Percentiles rank a stretch among this genome's conserved stretches.
phyloP scores from a whole-genome alignment of 2,888 invertebrate species.

The Acleris holmiana region DNA sequence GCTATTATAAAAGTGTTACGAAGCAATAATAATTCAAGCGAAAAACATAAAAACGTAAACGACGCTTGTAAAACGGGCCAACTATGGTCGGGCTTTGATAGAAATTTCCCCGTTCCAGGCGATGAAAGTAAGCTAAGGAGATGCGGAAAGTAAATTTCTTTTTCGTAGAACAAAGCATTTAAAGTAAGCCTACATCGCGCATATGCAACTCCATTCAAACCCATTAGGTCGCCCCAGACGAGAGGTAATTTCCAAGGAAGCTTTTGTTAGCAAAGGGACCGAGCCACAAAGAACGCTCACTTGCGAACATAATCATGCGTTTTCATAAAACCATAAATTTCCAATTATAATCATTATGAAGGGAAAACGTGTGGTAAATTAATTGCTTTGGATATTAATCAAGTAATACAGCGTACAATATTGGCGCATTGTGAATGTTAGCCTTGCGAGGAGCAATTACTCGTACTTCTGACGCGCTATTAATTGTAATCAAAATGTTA shows the following conservation, averaged over 20 bases:
- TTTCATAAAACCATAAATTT: constrained; percentile 68
- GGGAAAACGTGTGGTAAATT: constrained; percentile 56
- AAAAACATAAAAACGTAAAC: constrained; percentile 51
- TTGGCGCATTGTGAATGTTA: constrained; percentile 14
- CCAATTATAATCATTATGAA: constrained; percentile 60
- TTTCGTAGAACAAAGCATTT: constrained; percentile 76
- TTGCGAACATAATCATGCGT: constrained; percentile 64
- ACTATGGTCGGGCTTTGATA: constrained; percentile 62
- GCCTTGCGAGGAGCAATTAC: constrained; percentile 16
- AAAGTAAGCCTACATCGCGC: constrained; percentile 70
- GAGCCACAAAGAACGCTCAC: constrained; percentile 60
- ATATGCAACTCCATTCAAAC: constrained; percentile 78
- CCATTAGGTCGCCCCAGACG: constrained; percentile 71
- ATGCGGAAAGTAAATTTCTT: constrained; percentile 73
- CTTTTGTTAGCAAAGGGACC: constrained; percentile 73
- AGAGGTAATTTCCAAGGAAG: constrained; percentile 73
- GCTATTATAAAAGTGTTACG: constrained; percentile 30
- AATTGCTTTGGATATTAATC: constrained; percentile 26
- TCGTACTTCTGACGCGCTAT: constrained; percentile 1
- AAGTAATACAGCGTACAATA: constrained; percentile 20
- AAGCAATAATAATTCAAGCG: constrained; percentile 50
- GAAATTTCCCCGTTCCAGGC: constrained; percentile 69
- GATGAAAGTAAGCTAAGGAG: constrained; percentile 66
- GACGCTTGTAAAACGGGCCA: constrained; percentile 51
- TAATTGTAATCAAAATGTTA: constrained; percentile 8